Base-by-base conservation (phyloP, 2,888 invertebrate species). In the Meliscaeva auricollis region DNA sequence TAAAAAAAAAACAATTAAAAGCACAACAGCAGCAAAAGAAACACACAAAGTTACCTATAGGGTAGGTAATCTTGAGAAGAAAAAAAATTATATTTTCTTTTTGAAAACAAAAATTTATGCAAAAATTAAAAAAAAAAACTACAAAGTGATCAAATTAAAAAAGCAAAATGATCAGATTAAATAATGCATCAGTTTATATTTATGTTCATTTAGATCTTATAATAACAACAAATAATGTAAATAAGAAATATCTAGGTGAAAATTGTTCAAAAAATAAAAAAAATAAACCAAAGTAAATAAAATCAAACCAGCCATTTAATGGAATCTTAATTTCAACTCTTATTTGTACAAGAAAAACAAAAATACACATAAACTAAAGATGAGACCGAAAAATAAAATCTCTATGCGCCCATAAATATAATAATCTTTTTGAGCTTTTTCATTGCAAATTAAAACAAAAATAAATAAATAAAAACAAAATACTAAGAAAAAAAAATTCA, bases 1-100 rank as follows among this genome's bases (percentile, higher is more conserved):
- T 32, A 44, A 44, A 38, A 56, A 44, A 38, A 56, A 52, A 46
- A 64, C 54, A 48, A 46, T 35, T 60, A 68, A 73, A 76, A 85
- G 85, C 81, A 85, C 85, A 81, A 50, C 48, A 85, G 50, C 75
- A 73, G 54, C 64, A 81, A 69, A 76, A 64, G 3, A 48, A 54
- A 66, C 50, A 83, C 80, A 85, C 72, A 85, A 85, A 76, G 81
- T 85, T 85, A 85, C 85, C 85, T 85, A 81, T 81, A 85, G 85
- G 73, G 76, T 85, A 85, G 81, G 76, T 85, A 76, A 72, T 62
- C 58, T 74, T 69, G 54, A 22, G 15, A 32, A 15, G 54, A 35
- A 60, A 22, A 38, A 60, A 8, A 60, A 13, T 76, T 46, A 70
- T 64, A 32, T 56, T 46, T 64, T 60, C 54, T 76, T 38, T 56